These are phyloP conservation scores for Anastatus disparis DNA, from an alignment of 1,140 invertebrate genomes.

Conservation along the genomic window DNA sequence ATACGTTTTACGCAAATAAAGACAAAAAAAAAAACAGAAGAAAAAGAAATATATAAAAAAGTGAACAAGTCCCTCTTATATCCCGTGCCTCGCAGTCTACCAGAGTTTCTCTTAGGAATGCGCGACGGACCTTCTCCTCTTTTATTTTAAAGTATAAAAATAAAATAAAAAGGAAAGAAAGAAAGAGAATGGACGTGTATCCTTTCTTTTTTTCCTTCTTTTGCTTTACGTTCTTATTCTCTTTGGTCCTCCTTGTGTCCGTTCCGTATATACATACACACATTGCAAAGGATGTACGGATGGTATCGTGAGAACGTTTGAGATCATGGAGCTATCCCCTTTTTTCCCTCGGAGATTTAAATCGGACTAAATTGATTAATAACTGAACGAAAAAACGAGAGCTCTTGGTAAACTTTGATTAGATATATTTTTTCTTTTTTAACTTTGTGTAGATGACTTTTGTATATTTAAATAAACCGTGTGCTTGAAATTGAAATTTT, in stretches of 20 bases:
- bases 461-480: no score
- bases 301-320: conserved; percentile 35
- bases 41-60: no score
- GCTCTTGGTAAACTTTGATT: background rate
- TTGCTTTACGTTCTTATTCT: background rate
- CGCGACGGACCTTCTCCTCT: no score
- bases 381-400: conserved; percentile 6
- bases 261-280: no score
- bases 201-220: background rate
- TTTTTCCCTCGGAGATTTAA: conserved; percentile 30
- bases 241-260: background rate
- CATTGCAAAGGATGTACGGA: background rate
- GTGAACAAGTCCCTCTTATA: background rate
- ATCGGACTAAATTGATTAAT: conserved; percentile 29
- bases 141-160: no score
- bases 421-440: no score
- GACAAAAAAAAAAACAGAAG: no score
- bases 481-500: no score
- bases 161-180: background rate
- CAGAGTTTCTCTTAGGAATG: conserved; percentile 20
- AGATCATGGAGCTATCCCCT: background rate
- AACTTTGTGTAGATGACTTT: no score
- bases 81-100: conserved; percentile 18
- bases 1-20: no score
- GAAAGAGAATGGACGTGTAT: background rate